Evolutionary conservation across 2,888 invertebrate genomes (phyloP), one percentile per base, ranked within the genome.

Genomic region (Aleiodes leptofemur): DNA sequence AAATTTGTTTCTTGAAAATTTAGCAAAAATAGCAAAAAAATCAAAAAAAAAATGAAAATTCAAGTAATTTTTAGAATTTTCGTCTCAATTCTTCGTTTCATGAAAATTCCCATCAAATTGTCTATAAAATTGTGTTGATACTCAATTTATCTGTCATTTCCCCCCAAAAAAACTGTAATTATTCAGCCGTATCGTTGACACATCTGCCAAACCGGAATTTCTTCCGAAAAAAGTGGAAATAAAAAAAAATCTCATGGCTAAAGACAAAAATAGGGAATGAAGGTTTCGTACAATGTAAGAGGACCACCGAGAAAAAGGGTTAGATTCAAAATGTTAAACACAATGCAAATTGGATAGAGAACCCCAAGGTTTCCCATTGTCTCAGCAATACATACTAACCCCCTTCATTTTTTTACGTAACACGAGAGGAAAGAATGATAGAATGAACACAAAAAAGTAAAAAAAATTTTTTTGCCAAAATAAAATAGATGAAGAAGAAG

Each of bases 321-420:
- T 68, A 53, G 57, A 71, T 64, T 64, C 13, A 43, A 43, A 64
- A 64, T 64, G 64, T 48, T 9, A 77, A 74, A 76, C 77, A 81
- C 79, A 80, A 81, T 81, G 76, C 79, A 78, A 80, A 80, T 80
- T 80, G 81, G 79, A 80, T 79, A 78, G 78, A 76, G 71, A 43
- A 48, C 43, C 64, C 64, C 64, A 71, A 76, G 76, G 75, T 74
- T 68, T 55, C 76, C 76, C 64, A 80, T 81, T 81, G 79, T 81
- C 80, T 80, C 80, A 81, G 74, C 55, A 76, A 61, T 61, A 16
- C 61, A 23, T 23, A 23, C 23, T 43, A 61, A 43, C 64, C 64
- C 64, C 43, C 11, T 43, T 43, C 8, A 34, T 34, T 64, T 43
- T 64, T 64, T 61, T 61, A 61, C 43, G 16, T n/a, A 13, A 13